These are phyloP conservation scores for Lithosia quadra DNA, from an alignment of 2,888 invertebrate genomes.

Conservation along the genomic window DNA sequence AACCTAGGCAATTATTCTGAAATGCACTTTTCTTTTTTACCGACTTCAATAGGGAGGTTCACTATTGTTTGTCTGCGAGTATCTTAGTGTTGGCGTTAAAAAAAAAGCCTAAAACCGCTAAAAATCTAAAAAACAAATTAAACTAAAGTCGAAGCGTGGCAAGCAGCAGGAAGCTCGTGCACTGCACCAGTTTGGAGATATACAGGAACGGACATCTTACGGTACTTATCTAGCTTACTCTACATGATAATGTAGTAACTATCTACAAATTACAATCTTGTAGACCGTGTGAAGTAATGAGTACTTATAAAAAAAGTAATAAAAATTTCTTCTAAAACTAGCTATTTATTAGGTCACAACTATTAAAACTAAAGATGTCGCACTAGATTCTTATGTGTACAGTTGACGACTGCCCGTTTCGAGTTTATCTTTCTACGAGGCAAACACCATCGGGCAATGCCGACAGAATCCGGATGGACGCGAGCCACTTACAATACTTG, in stretches of 20 bases:
- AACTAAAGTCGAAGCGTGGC: not conserved
- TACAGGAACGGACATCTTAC: not conserved
- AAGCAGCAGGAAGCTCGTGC: not conserved
- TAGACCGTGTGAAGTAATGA: not conserved
- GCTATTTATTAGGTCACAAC: slow-evolving; percentile 13
- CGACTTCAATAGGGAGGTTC: too few relatives aligned
- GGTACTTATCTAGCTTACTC: not conserved
- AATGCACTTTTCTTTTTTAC: too few relatives aligned
- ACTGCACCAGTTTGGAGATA: not conserved
- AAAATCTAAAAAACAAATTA: too few relatives aligned
- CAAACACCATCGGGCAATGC: slow-evolving; percentile 29
- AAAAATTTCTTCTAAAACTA: not conserved
- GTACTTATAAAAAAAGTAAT: not conserved
- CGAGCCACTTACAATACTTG: slow-evolving; percentile 49
- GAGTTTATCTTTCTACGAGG: slow-evolving; percentile 31
- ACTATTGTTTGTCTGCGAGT: too few relatives aligned
- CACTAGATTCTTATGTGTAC: slow-evolving; percentile 23
- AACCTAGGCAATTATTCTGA: too few relatives aligned
- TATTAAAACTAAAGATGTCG: slow-evolving; percentile 20
- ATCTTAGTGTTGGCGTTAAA: too few relatives aligned
- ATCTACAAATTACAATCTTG: not conserved
- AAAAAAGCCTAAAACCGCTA: too few relatives aligned
- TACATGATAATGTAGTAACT: not conserved
- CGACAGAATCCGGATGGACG: slow-evolving; percentile 51
- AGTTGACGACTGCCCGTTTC: slow-evolving; percentile 8